phyloP scores from a whole-genome alignment of 2,888 invertebrate genomes.

The Euspilapteryx auroguttella region DNA sequence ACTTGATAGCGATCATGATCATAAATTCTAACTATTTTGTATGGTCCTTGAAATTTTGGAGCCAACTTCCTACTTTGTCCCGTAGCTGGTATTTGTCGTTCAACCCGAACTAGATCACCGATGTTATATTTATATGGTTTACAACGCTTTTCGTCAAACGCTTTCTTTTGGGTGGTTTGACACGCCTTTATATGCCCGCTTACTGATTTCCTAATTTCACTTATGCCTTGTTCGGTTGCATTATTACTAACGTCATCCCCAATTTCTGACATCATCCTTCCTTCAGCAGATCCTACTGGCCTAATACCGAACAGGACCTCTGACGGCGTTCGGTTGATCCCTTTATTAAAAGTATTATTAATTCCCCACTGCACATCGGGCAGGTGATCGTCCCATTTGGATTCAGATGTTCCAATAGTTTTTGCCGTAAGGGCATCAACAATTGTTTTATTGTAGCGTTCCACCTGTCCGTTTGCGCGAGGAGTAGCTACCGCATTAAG shows the following conservation, averaged over 20 bases:
- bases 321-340: neutral
- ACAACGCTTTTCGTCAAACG: constrained; percentile 4
- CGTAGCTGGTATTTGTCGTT: constrained; percentile 3
- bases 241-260: neutral
- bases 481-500: constrained; percentile 5
- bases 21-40: too few relatives aligned
- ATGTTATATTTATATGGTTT: constrained; percentile 4
- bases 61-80: constrained; percentile 7
- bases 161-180: constrained; percentile 4
- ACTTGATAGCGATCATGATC: too few relatives aligned
- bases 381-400: constrained; percentile 4
- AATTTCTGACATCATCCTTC: neutral
- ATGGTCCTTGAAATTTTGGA: constrained; percentile 7
- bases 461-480: constrained; percentile 7
- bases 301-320: constrained; percentile 14
- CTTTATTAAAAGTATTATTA: constrained; percentile 5
- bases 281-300: constrained; percentile 1
- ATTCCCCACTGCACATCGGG: constrained; percentile 5
- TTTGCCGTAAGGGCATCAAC: constrained; percentile 3
- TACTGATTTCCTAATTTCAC: constrained; percentile 2
- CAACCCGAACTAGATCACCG: constrained; percentile 6
- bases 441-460: constrained; percentile 5
- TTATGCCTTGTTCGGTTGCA: neutral
- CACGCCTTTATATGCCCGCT: neutral
- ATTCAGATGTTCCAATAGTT: constrained; percentile 1